Evolutionary conservation across 2,797 vertebrate genomes (phyloP), one percentile per base, ranked within the genome.

Genomic region (Chanos chanos): DNA sequence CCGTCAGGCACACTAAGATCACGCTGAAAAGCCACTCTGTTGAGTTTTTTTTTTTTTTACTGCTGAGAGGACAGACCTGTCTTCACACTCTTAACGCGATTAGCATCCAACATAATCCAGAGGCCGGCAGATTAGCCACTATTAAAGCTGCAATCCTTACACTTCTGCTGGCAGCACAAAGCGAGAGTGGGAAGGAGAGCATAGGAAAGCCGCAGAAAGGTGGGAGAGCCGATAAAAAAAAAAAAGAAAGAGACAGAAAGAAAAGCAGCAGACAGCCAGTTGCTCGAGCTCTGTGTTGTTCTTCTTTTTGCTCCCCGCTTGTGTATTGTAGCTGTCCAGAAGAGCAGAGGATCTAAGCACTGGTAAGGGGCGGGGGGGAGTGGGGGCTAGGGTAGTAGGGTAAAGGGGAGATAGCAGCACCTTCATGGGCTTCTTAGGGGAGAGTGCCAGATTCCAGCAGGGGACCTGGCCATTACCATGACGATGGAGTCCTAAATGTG

Each of bases 61-160:
- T n/a, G n/a, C n/a, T n/a, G 28, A 34, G 18, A 37, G 19, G 8
- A 21, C 5, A 13, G 24, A 25, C 41, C 53, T 54, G 44, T 51
- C 47, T 66, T 67, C 59, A 48, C 33, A 36, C 36, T 51, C 33
- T n/a, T 70, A 57, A 65, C 47, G 4, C 36, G 37, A 68, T 64
- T 71, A 66, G 33, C 43, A 41, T 19, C 64, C 33, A 16, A 60
- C 45, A 39, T 69, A 65, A 73, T 71, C 74, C 57, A 65, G 36
- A 44, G 43, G 27, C 28, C 19, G 39, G 34, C 39, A 66, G 59
- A 68, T 74, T 71, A 72, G 63, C 52, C 30, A 40, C 63, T 28
- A 66, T 74, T 70, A 67, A 37, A 63, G 28, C 15, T 24, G 50
- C 58, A 43, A 67, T 62, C 59, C 25, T 60, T 57, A 41, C 45